Percentiles rank a stretch among this genome's conserved stretches.
Evolutionary conservation across 2,797 vertebrate species (phyloP).

Genomic region (Bufotes viridis): DNA sequence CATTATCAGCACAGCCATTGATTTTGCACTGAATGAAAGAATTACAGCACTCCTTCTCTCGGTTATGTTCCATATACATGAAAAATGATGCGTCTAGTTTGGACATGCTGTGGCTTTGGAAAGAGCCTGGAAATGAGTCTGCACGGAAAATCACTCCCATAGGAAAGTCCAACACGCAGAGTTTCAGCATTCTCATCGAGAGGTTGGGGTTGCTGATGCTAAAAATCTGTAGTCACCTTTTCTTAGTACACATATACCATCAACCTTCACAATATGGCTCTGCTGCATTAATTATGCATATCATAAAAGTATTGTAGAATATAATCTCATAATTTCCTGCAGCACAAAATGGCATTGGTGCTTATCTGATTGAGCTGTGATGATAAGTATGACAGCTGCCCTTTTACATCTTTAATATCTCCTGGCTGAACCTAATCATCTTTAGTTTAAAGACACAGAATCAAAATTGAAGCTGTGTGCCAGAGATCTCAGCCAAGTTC

Average conservation of each 20-base stretch:
- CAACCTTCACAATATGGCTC: slow-evolving; percentile 19
- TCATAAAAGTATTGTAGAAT: slow-evolving; percentile 33
- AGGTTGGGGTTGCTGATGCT: background rate
- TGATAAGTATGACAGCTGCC: slow-evolving; percentile 38
- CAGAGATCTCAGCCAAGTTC: background rate
- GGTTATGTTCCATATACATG: slow-evolving; percentile 41
- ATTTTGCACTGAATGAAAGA: slow-evolving; percentile 46
- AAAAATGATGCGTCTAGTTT: slow-evolving; percentile 43
- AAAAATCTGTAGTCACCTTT: slow-evolving; percentile 40
- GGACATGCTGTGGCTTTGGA: slow-evolving; percentile 34
- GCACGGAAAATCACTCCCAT: slow-evolving; percentile 45
- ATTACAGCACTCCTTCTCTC: slow-evolving; percentile 13
- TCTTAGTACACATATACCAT: slow-evolving; percentile 11
- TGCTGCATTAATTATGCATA: slow-evolving; percentile 47
- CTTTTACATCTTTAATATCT: slow-evolving; percentile 52
- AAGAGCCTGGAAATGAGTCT: slow-evolving; percentile 53
- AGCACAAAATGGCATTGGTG: slow-evolving; percentile 32
- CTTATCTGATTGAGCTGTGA: slow-evolving; percentile 47
- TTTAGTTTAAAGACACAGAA: slow-evolving; percentile 40
- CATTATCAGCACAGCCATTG: slow-evolving; percentile 45
- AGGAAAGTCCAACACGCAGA: slow-evolving; percentile 6
- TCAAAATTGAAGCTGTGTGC: slow-evolving; percentile 8
- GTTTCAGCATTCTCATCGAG: slow-evolving; percentile 14
- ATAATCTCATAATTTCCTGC: slow-evolving; percentile 49
- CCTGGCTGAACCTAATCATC: slow-evolving; percentile 34